Evolutionary conservation across 2,888 invertebrate genomes (phyloP).

Genomic region (Saturnia japonica): DNA sequence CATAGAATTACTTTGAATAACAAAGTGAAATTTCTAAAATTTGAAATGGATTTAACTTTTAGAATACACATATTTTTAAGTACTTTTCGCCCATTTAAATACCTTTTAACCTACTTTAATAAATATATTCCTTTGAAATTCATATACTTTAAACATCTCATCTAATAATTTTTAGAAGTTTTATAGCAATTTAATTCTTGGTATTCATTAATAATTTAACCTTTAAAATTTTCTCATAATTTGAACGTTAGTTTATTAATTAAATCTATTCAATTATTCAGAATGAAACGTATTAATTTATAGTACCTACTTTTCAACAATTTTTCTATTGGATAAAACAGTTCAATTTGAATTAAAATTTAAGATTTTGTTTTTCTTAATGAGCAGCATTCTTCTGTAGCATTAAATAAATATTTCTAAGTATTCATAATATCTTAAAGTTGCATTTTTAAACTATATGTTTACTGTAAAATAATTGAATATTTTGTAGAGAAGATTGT

Average conservation of each 20-base stretch:
- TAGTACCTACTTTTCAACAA: background rate
- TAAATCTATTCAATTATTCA: too few relatives aligned
- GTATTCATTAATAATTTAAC: background rate
- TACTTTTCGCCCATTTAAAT: background rate
- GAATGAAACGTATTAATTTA: background rate
- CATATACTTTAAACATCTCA: background rate
- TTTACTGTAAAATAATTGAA: too few relatives aligned
- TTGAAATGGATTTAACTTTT: background rate
- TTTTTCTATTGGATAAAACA: background rate
- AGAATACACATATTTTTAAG: background rate
- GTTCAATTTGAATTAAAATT: background rate
- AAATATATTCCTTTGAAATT: background rate
- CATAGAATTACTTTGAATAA: background rate
- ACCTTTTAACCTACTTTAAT: background rate
- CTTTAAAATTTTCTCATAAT: background rate
- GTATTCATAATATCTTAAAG: too few relatives aligned
- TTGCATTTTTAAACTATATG: too few relatives aligned
- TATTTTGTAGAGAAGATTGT: too few relatives aligned
- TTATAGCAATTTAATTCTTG: background rate
- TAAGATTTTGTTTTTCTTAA: too few relatives aligned
- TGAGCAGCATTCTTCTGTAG: too few relatives aligned
- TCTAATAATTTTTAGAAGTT: background rate
- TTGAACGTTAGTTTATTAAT: background rate
- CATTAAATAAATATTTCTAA: too few relatives aligned
- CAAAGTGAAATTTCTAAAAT: background rate